These are phyloP conservation scores for Chondrosia reniformis DNA, from an alignment of 37 sponge, comb jelly and placozoan genomes.

Conservation along the genomic window DNA sequence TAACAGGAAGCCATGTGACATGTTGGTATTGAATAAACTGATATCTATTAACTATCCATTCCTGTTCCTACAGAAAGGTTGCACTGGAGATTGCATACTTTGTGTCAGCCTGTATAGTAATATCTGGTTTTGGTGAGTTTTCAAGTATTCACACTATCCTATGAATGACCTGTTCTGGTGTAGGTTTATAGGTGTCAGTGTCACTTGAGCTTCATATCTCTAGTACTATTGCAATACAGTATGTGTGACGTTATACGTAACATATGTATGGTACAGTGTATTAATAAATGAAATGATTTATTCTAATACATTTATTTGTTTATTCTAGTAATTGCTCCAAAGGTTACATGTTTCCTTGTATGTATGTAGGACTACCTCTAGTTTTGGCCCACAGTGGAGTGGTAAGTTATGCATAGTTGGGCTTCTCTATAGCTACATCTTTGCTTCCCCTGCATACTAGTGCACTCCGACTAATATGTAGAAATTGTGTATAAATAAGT, in stretches of 20 bases:
- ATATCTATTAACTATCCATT: background rate
- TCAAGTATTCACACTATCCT: background rate
- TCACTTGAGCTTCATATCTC: background rate
- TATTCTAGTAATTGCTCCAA: background rate
- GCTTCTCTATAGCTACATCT: background rate
- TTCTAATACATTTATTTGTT: background rate
- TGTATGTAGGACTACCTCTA: conserved; percentile 50
- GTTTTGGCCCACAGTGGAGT: conserved; percentile 47
- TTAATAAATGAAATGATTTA: background rate
- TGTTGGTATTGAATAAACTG: background rate
- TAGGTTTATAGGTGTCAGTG: background rate
- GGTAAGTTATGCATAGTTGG: conserved; percentile 27
- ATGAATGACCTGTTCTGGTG: background rate
- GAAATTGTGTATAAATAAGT: too few species aligned
- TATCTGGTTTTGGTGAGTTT: conserved; percentile 69
- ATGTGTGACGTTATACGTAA: too few species aligned
- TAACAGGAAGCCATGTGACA: background rate
- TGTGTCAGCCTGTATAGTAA: conserved; percentile 68
- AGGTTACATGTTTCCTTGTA: background rate
- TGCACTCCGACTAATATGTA: too few species aligned
- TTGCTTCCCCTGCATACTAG: background rate
- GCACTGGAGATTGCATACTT: conserved; percentile 59
- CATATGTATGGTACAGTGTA: too few species aligned
- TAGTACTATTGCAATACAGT: too few species aligned
- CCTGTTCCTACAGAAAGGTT: conserved; percentile 22